A percentile compares a stretch with the other conserved stretches of the same genome.
Evolutionary conservation across 2,797 vertebrate species (phyloP).

Genomic region (Gorsachius magnificus): DNA sequence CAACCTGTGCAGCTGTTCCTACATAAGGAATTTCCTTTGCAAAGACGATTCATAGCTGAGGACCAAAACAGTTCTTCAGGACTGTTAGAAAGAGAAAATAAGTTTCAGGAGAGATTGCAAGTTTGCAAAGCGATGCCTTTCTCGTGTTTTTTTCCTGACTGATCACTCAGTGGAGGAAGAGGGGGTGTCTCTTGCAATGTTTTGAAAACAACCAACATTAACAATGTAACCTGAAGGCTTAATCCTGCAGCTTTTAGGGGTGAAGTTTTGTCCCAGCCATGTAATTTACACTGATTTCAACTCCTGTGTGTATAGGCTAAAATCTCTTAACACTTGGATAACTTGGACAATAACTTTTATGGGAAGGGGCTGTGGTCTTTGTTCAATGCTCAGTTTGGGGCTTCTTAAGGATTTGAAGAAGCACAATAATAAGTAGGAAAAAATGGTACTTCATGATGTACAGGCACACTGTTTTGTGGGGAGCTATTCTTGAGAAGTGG

Average conservation of each 20-base stretch:
- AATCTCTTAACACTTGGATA: background rate
- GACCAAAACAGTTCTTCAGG: background rate
- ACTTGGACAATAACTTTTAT: background rate
- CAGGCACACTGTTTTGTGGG: background rate
- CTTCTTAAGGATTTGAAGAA: background rate
- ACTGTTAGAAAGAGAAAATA: background rate
- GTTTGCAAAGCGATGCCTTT: background rate
- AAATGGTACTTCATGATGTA: background rate
- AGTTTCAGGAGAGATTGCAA: background rate
- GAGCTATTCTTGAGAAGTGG: background rate
- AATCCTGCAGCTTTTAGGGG: background rate
- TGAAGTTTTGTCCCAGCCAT: background rate
- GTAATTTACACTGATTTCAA: background rate
- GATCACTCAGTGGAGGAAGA: background rate
- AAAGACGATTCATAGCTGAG: background rate
- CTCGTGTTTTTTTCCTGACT: background rate
- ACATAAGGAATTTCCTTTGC: background rate
- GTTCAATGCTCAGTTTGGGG: background rate
- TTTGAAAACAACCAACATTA: background rate
- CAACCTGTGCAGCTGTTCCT: conserved; percentile 8
- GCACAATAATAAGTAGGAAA: background rate
- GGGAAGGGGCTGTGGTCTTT: background rate
- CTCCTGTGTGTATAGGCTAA: background rate
- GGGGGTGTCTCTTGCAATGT: background rate
- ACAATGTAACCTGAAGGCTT: background rate